Conservation (phyloP, 2,888 invertebrate genomes). For the Leptopilina syphax region DNA sequence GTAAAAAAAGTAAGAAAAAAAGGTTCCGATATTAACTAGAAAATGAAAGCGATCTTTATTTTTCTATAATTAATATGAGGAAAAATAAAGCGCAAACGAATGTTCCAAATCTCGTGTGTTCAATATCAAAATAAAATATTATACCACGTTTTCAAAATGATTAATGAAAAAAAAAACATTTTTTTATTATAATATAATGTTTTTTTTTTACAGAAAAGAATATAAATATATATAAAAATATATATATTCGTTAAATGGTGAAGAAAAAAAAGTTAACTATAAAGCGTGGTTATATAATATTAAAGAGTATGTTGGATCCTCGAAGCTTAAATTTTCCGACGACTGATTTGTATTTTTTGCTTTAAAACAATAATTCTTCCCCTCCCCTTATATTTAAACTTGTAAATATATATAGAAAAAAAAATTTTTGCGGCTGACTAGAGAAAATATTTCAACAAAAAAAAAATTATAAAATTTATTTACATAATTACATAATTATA, state of each 20-base stretch:
- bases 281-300: too few species aligned
- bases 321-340: slow-evolving; percentile 4
- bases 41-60: slow-evolving; percentile 16
- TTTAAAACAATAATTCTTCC: background rate
- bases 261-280: too few species aligned
- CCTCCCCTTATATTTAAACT: background rate
- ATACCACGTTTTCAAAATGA: background rate
- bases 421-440: background rate
- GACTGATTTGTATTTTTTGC: slow-evolving; percentile 15
- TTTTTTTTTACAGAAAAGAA: too few species aligned
- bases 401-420: background rate
- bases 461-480: too few species aligned
- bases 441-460: too few species aligned
- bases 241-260: too few species aligned
- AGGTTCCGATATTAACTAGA: background rate
- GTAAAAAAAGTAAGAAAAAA: background rate
- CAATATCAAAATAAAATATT: background rate
- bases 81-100: slow-evolving; percentile 4
- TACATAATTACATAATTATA: too few species aligned
- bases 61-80: background rate
- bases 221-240: too few species aligned
- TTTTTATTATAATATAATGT: background rate
- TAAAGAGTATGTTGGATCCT: slow-evolving; percentile 3
- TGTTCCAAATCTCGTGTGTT: slow-evolving; percentile 19
- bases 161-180: background rate